A percentile compares a stretch with the other conserved stretches of the same genome.
phyloP scores from a whole-genome alignment of 2,113 vertebrate species.

The Donacobius atricapilla region DNA sequence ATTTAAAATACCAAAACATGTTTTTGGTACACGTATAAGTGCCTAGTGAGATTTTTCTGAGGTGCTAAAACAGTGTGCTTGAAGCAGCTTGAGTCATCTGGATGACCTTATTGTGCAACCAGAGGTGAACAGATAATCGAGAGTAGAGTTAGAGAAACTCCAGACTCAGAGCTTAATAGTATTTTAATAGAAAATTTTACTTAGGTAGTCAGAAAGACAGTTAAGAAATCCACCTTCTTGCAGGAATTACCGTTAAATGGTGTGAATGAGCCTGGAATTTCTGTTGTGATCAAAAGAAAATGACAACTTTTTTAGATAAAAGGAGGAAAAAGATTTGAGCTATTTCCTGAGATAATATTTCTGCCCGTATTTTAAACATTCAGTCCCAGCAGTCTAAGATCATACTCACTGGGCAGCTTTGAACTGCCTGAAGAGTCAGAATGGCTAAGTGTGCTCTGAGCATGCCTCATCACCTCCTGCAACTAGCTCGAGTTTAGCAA shows the following conservation, averaged over 20 bases:
- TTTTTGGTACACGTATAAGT: neutral
- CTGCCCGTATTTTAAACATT: neutral
- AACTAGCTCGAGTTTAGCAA: neutral
- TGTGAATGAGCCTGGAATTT: neutral
- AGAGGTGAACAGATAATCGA: neutral
- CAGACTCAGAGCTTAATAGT: neutral
- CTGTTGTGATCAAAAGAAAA: constrained; percentile 4
- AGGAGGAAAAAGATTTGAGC: neutral
- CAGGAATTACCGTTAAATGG: neutral
- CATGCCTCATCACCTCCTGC: neutral
- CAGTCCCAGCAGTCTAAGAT: neutral
- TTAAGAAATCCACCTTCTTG: neutral
- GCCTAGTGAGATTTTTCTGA: neutral
- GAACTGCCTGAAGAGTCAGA: neutral
- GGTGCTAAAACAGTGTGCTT: neutral
- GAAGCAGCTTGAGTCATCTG: neutral
- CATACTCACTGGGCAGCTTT: neutral
- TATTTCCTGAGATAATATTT: neutral
- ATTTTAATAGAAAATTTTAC: neutral
- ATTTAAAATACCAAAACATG: neutral
- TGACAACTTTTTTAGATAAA: neutral
- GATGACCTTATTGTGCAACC: neutral
- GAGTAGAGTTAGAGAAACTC: neutral
- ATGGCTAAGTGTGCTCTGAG: neutral
- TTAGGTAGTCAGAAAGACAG: neutral